Evolutionary conservation across 2,888 invertebrate species (phyloP), one percentile per base, ranked within the genome.

Genomic region (Drosophila limbata): DNA sequence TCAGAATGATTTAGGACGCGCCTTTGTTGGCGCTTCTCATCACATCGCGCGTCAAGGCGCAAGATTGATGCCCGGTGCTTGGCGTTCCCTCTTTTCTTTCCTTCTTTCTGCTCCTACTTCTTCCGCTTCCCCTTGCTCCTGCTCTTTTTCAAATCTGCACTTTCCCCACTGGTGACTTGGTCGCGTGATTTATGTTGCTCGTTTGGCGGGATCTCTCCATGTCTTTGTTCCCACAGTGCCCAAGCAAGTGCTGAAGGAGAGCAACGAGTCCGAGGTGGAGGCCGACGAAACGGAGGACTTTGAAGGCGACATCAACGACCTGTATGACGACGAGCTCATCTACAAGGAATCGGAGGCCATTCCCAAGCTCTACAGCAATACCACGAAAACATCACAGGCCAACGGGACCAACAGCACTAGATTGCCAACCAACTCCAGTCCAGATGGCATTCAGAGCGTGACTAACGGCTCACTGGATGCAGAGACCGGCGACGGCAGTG

Each of bases 161-260:
- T 40, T 13, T 21, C 15, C n/a, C 21, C 9, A 21, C 56, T 72
- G 59, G 21, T 76, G 77, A 69, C 76, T 69, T 68, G 71, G 62
- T 57, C 63, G 21, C 65, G 68, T 69, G 77, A 85, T 79, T 74
- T 74, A 79, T 73, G 69, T 62, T 56, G 52, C 67, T 69, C 79
- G 61, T 76, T 79, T 79, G 61, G 60, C 28, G 47, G 56, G 11
- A n/a, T 52, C 40, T 3, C 45, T 35, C 47, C 50, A 60, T 56
- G 47, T 69, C 51, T 66, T 75, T 75, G 71, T 71, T 60, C 51
- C 59, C 33, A 28, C 37, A 97, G 97, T 97, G 75, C 97, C 97
- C 28, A 94, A 96, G 84, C 96, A 96, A 91, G 96, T 97, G 68
- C 93, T 97, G 77, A 96, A 96, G 92, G 96, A 97, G 92, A 95